These are phyloP conservation scores for Daubentonia madagascariensis DNA, from an alignment of 2,113 vertebrate genomes.

Conservation along the genomic window DNA sequence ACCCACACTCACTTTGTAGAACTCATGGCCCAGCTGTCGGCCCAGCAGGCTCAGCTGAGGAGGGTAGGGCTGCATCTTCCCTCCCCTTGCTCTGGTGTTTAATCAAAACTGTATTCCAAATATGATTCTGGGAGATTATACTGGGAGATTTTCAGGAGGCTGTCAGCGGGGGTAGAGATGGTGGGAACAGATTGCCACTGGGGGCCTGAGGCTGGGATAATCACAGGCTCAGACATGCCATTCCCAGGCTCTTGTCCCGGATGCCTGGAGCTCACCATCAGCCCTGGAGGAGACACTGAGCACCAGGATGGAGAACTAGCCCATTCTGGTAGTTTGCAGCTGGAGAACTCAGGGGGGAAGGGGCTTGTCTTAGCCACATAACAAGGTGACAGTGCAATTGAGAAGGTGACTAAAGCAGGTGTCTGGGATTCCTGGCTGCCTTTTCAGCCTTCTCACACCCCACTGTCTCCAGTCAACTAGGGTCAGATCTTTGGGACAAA, in stretches of 20 bases:
- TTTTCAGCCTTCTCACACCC: not conserved
- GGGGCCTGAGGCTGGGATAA: slow-evolving; percentile 39
- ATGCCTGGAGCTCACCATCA: not conserved
- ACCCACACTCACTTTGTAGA: not conserved
- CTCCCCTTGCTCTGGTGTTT: slow-evolving; percentile 80
- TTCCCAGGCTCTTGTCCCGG: slow-evolving; percentile 20
- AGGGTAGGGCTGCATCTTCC: slow-evolving; percentile 51
- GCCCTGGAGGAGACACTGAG: not conserved
- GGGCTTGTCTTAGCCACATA: not conserved
- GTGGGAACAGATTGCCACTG: slow-evolving; percentile 60
- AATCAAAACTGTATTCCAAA: slow-evolving; percentile 92
- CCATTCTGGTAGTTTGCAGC: not conserved
- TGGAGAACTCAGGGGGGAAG: not conserved
- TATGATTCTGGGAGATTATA: slow-evolving; percentile 90
- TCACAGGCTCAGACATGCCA: slow-evolving; percentile 36
- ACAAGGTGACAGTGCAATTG: not conserved
- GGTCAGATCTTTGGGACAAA: not conserved
- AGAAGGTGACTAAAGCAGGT: not conserved
- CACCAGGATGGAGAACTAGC: not conserved
- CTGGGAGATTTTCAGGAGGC: slow-evolving; percentile 87
- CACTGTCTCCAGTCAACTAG: not conserved
- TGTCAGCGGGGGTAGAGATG: slow-evolving; percentile 83
- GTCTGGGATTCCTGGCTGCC: not conserved
- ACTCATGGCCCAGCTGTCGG: not conserved
- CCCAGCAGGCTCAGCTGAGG: not conserved